These are phyloP conservation scores for Hippocampus guttulatus DNA, from an alignment of 2,113 vertebrate species.

Conservation along the genomic window DNA sequence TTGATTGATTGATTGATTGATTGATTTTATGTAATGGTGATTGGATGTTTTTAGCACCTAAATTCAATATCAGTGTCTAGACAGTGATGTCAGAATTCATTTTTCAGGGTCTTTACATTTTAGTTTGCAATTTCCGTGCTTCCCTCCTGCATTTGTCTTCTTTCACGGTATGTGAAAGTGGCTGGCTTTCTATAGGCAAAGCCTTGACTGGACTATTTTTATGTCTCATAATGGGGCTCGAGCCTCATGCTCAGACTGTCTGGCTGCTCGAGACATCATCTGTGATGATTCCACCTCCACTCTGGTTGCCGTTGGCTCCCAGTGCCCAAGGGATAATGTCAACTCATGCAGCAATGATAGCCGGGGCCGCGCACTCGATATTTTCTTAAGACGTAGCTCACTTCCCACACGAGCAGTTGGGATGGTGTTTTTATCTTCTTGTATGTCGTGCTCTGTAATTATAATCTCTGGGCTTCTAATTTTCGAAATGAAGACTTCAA, in stretches of 20 bases:
- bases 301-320: conserved; percentile 33
- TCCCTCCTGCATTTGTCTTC: too few species aligned
- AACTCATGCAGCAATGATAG: conserved; percentile 37
- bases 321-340: conserved; percentile 48
- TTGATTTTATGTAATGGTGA: too few species aligned
- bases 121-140: too few species aligned
- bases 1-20: too few species aligned
- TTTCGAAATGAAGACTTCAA: conserved; percentile 19
- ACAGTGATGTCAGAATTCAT: too few species aligned
- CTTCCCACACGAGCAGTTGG: conserved; percentile 36
- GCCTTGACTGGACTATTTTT: conserved; percentile 3
- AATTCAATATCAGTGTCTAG: too few species aligned
- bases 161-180: not conserved
- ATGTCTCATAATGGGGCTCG: not conserved
- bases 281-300: conserved; percentile 47
- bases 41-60: too few species aligned
- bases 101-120: too few species aligned
- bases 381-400: conserved; percentile 30
- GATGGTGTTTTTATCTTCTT: conserved; percentile 25
- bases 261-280: conserved; percentile 24
- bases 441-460: conserved; percentile 19
- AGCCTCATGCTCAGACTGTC: conserved; percentile 10
- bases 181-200: not conserved
- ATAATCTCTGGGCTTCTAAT: conserved; percentile 2
- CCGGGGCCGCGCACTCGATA: conserved; percentile 21